Evolutionary conservation across 2,888 invertebrate genomes (phyloP), one percentile per base, ranked within the genome.

Genomic region (Calliopum simillimum): DNA sequence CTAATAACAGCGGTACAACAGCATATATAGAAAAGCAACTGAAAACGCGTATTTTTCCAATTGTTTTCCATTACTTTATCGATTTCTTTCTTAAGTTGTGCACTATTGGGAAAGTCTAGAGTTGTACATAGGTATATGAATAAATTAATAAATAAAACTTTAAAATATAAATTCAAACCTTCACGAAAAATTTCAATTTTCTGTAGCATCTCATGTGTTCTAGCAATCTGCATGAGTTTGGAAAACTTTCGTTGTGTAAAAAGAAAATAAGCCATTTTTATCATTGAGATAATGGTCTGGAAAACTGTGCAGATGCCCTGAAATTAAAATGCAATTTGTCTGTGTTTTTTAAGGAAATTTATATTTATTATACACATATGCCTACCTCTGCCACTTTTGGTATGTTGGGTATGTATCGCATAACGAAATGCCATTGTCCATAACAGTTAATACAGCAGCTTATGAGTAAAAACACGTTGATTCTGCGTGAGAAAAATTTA

Each of bases 241-340:
- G 76, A 76, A 12, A 83, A 76, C 55, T 74, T 74, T 0, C 70
- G 74, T 43, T 83, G 81, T 25, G 74, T 73, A 59, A 76, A 71
- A 0, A 83, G 74, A 63, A 69, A 80, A 67, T 79, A 83, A 8
- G 76, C 13, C 76, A 82, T 74, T 69, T 82, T 83, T 13, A 72
- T 21, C 44, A 78, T 41, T 2, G 82, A 75, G 12, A 79, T 75
- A 6, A 73, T 4, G 0, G 74, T 74, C 71, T 79, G 79, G 5
- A 82, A 70, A 2, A 74, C 74, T 0, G 79, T 79, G 67, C 77
- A 70, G n/a, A 79, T 55, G 25, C 76, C 70, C 81, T 81, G 72
- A 33, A 65, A 66, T 21, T 41, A 23, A 51, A 70, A 73, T 66
- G 1, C n/a, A 73, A 56, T 43, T n/a, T n/a, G n/a, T n/a, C n/a